Conservation (phyloP, 2,888 invertebrate species). For the Melipona bicolor region DNA sequence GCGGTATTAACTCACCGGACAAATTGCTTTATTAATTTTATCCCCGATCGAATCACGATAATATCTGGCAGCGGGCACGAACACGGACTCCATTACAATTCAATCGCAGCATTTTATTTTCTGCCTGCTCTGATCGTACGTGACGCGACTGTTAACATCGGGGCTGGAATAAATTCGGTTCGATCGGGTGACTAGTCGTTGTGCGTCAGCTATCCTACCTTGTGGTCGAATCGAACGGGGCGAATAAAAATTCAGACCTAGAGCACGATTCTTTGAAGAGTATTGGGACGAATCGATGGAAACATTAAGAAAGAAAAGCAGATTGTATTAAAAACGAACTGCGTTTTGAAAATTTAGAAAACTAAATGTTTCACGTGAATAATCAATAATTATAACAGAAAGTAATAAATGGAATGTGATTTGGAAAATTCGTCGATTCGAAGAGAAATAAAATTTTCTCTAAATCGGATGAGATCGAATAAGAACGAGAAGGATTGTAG, state of each 20-base stretch:
- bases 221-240: conserved; percentile 12
- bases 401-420: background rate
- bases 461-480: rapidly evolving
- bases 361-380: background rate
- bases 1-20: conserved; percentile 8
- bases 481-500: background rate
- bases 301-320: background rate
- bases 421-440: background rate
- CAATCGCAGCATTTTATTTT: conserved; percentile 35
- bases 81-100: conserved; percentile 27
- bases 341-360: background rate
- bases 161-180: conserved; percentile 73
- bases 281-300: background rate
- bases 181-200: conserved; percentile 72
- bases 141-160: conserved; percentile 48
- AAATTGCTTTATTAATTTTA: conserved; percentile 64
- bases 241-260: background rate
- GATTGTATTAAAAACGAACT: background rate
- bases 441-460: background rate
- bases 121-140: conserved; percentile 45
- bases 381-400: background rate
- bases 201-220: conserved; percentile 71
- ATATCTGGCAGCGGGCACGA: conserved; percentile 13
- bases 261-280: background rate
- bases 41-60: conserved; percentile 22